A percentile compares a stretch with the other conserved stretches of the same genome.
Conservation (phyloP, 1,140 invertebrate species). For the Camponotus floridanus region DNA sequence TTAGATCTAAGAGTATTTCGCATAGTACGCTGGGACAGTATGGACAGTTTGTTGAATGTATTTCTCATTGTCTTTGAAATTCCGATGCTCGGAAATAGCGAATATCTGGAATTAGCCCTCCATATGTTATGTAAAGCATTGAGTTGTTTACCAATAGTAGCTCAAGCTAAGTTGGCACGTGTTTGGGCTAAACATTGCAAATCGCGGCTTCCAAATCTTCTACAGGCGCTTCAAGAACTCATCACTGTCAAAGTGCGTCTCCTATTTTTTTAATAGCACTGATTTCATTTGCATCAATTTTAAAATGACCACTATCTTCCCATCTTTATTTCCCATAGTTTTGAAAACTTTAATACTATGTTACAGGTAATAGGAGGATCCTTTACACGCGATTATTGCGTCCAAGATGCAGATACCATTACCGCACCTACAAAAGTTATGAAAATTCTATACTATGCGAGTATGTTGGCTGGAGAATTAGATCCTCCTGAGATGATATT, state of each 20-base stretch:
- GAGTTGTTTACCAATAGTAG: constrained; percentile 90
- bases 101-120: constrained; percentile 94
- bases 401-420: constrained; percentile 94
- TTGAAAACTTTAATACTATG: background rate
- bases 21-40: constrained; percentile 81
- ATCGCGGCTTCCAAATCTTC: constrained; percentile 90
- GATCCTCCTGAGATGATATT: constrained; percentile 88
- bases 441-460: constrained; percentile 97
- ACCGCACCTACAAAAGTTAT: constrained; percentile 94
- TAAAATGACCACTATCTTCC: background rate
- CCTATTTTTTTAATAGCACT: background rate
- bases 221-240: constrained; percentile 94
- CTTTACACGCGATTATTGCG: constrained; percentile 91
- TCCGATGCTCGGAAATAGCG: constrained; percentile 92
- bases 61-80: constrained; percentile 96
- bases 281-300: background rate
- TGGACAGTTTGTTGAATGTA: constrained; percentile 89
- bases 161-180: constrained; percentile 93
- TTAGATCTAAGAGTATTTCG: constrained; percentile 90
- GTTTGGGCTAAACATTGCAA: constrained; percentile 92
- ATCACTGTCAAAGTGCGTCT: constrained; percentile 89
- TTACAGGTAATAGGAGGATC: constrained; percentile 91
- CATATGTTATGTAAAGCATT: constrained; percentile 93
- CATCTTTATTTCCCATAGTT: background rate
- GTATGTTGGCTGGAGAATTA: constrained; percentile 93